Evolutionary conservation across 2,888 invertebrate species (phyloP).

Genomic region (Tromatobia lineatoria): DNA sequence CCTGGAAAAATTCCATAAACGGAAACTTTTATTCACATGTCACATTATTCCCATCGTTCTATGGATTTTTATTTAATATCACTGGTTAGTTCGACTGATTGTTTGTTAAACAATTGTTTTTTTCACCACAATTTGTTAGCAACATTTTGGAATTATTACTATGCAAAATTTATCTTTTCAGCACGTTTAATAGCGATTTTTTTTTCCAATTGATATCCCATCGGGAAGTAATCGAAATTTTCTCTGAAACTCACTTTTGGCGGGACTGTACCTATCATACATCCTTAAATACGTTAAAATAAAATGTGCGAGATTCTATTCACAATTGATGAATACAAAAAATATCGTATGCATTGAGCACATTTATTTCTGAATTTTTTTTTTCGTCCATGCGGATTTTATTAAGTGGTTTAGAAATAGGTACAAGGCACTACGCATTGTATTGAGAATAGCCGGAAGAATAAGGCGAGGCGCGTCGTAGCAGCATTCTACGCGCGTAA

Average conservation of each 20-base stretch:
- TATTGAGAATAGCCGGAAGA: slow-evolving; percentile 49
- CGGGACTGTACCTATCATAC: no score
- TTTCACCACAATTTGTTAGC: no score
- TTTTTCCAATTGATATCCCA: no score
- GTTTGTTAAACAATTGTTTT: no score
- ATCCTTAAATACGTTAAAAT: no score
- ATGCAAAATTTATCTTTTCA: no score
- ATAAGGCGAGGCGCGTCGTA: slow-evolving; percentile 34
- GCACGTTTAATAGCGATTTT: no score
- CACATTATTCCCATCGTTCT: slow-evolving; percentile 24
- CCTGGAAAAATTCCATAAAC: slow-evolving; percentile 84
- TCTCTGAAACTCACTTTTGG: no score
- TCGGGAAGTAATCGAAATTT: no score
- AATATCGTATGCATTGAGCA: not conserved
- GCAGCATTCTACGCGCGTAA: slow-evolving; percentile 50
- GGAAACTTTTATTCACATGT: slow-evolving; percentile 55
- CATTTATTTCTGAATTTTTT: not conserved
- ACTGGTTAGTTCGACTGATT: no score
- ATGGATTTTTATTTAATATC: not conserved
- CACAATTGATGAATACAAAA: not conserved
- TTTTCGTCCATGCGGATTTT: not conserved
- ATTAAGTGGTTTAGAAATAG: slow-evolving; percentile 17
- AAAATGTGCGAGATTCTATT: no score
- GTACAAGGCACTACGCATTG: not conserved
- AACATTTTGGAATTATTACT: no score